Percentiles rank a stretch among this genome's conserved stretches.
phyloP scores from a whole-genome alignment of 2,113 vertebrate genomes.

The Zosterops hypoxanthus region DNA sequence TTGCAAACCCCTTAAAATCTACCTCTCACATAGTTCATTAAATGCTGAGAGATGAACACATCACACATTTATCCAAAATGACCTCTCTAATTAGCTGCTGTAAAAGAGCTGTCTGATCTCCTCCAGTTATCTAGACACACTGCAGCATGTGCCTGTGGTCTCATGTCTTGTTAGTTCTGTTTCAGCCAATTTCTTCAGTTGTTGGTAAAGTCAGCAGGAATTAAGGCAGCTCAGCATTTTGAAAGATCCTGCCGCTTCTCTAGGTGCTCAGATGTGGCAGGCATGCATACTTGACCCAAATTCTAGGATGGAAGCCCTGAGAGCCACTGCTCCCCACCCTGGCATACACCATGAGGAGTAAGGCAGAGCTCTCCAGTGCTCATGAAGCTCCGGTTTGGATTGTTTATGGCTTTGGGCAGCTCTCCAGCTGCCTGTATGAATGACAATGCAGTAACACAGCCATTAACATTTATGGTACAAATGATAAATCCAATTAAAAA shows the following conservation, averaged over 20 bases:
- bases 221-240: not conserved
- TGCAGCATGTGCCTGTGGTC: not conserved
- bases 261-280: not conserved
- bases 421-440: not conserved
- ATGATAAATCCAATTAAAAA: not conserved
- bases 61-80: not conserved
- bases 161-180: not conserved
- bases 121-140: not conserved
- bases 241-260: not conserved
- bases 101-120: not conserved
- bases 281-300: not conserved
- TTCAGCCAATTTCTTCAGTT: not conserved
- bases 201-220: not conserved
- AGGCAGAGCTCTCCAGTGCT: not conserved
- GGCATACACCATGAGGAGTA: rapidly evolving
- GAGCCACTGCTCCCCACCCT: not conserved
- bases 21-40: not conserved
- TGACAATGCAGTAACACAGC: not conserved
- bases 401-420: not conserved
- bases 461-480: not conserved
- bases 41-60: not conserved
- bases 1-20: not conserved
- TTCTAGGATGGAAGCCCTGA: not conserved
- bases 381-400: not conserved
- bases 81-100: conserved; percentile 23